Evolutionary conservation across 2,113 vertebrate genomes (phyloP), one percentile per base, ranked within the genome.

Genomic region (Pipa parva): DNA sequence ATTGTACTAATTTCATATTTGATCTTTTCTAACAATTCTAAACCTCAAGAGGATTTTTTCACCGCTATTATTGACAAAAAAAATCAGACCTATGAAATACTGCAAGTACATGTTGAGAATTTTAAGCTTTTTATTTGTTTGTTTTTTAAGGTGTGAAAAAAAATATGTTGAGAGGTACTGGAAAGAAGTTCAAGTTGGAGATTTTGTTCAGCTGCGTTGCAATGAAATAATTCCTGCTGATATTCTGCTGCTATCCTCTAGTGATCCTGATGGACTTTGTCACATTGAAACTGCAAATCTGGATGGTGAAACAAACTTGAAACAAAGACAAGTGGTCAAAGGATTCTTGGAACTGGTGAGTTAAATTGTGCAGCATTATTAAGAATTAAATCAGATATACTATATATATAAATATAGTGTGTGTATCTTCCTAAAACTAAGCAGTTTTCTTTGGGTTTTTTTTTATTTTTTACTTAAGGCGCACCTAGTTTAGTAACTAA

Each of bases 261-360:
- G 95, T 9, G 94, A 97, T 82, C 97, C 95, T 0, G 95, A 97
- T 54, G 92, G 94, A 5, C 86, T 98, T 57, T 97, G 94, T 78
- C 94, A 98, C 80, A 96, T 99, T 1, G 96, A 99, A 87, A 99
- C 96, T 0, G 93, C 96, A 80, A 98, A 93, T 26, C 85, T 99
- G 86, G 97, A 99, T 15, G 97, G 97, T 13, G 97, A 98, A 87
- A 98, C 93, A 76, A 99, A 97, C 81, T 87, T 98, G 36, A 99
- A 98, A 72, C 92, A 93, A 79, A 90, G 97, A 56, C 94, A 94
- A 80, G 92, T 98, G 54, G 91, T 95, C 60, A 92, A 93, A 24
- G 90, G 90, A 79, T 97, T 97, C 83, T 85, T 90, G 0, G 93
- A 95, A 76, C 85, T 94, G 74, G 97, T 99, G 87, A 95, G 94